Base-by-base conservation (phyloP, 53 echinoderm and acorn worm genomes). In the Luidia sarsii region DNA sequence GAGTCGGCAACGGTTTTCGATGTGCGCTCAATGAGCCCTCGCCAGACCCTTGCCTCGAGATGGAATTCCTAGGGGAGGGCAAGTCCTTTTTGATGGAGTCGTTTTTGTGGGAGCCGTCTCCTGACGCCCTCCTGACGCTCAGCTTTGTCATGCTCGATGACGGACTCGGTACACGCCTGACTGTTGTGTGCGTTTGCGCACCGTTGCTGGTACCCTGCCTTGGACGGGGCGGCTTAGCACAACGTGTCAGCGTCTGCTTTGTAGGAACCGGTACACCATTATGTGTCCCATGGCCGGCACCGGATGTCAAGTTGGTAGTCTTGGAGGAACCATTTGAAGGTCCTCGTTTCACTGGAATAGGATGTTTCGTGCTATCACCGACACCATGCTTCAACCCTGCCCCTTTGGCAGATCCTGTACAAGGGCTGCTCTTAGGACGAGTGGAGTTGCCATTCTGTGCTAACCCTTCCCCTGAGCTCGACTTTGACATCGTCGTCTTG, bases 51-150 rank as follows among this genome's bases (percentile, higher is more conserved):
- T 22, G 43, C 22, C 45, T 43, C 20, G 77, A 77, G 20, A 59
- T 10, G 7, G 61, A 59, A 57, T 59, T 59, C 48, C 77, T 61
- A 2, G 77, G 55, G 14, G 72, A 77, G 32, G 77, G 48, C 28
- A 57, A 1, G 57, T 33, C 29, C 41, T 55, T 39, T 38, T 56
- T 9, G 41, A 56, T n/a, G 59, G 60, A 7, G 21, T 77, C 32
- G 13, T 13, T 20, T 3, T 32, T 46, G 11, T 45, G 77, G 0
- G 77, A 77, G 0, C 77, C 62, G 45, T 60, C 60, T 25, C 77
- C 39, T 23, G 48, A 21, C 36, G 43, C 30, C 25, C 45, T 57
- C 20, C 43, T 59, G 10, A 61, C 24, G 15, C 18, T 29, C 30
- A 38, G 39, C 45, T 77, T 77, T 37, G 77, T 4, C 30, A 19